Conservation (phyloP, 2,888 invertebrate species). For the Anaspis maculata region DNA sequence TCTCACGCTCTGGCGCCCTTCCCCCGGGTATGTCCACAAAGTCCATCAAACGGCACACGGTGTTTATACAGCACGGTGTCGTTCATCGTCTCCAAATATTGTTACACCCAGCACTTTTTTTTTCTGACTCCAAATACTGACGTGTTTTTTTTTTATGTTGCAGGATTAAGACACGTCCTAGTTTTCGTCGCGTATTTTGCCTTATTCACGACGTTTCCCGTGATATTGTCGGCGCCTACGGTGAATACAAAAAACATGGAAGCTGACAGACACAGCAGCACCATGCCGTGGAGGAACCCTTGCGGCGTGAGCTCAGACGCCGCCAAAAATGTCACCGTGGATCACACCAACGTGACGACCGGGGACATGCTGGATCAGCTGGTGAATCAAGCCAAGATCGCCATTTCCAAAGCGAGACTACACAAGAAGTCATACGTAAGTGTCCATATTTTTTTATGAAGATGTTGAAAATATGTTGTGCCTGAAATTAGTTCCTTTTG, state of each 20-base stretch:
- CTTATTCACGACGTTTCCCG: constrained; percentile 35
- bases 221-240: constrained; percentile 36
- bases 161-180: constrained; percentile 43
- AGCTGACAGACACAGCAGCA: constrained; percentile 6
- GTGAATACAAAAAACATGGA: constrained; percentile 2
- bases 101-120: no score
- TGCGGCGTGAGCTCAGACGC: constrained; percentile 5
- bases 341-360: constrained; percentile 24
- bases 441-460: constrained; percentile 22
- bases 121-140: constrained; percentile 1
- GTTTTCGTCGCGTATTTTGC: constrained; percentile 39
- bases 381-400: constrained; percentile 40
- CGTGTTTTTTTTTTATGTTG: constrained; percentile 25
- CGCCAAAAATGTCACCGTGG: constrained; percentile 2
- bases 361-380: constrained; percentile 40
- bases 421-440: constrained; percentile 46
- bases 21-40: constrained; percentile 33
- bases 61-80: constrained; percentile 32
- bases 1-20: constrained; percentile 40
- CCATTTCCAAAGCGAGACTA: constrained; percentile 39
- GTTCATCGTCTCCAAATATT: constrained; percentile 26
- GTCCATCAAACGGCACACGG: not conserved
- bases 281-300: constrained; percentile 43
- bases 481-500: no score
- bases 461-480: no score